Base-by-base conservation (phyloP, 2,797 vertebrate species). In the Remorina albescens region DNA sequence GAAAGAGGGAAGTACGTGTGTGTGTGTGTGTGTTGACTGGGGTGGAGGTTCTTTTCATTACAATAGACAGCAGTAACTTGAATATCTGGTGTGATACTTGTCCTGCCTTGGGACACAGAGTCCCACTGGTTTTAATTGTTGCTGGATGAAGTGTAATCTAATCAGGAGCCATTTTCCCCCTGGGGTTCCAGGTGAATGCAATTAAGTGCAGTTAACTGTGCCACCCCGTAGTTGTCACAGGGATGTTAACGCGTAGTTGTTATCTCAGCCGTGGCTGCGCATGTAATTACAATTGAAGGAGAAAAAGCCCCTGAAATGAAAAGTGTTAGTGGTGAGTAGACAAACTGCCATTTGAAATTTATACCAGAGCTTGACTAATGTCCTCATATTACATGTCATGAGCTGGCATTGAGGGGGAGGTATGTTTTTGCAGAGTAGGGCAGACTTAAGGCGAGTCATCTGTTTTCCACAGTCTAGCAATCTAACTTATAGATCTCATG, bases 121-220 rank as follows among this genome's bases (percentile, higher is more conserved):
- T 39, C 74, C 61, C 10, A 25, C 70, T 77, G 77, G 16, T 77
- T 83, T 83, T 77, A 87, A 83, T 84, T 81, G 49, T 32, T 36
- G 68, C 61, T 32, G 49, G 73, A 71, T 72, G 49, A 68, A 68
- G 67, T 83, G 46, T 80, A 71, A 83, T 82, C 37, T 78, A 64
- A 60, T 75, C 65, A 77, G 69, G 67, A 55, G 68, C 74, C 71
- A 57, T 76, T 86, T 71, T 73, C 73, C 70, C 77, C 78, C 68
- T 76, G 72, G 70, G 66, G 51, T 50, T 72, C 41, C 72, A 87
- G 73, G 77, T 84, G 81, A 83, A 73, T 26, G 66, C 73, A 84
- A 61, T 80, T 83, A 84, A 67, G 73, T 36, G 21, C 39, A 85
- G 69, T 78, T 80, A 83, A 51, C 66, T 72, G 51, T 83, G 72